A percentile compares a stretch with the other conserved stretches of the same genome.
phyloP scores from a whole-genome alignment of 2,113 vertebrate species.

The Notothenia rossii region DNA sequence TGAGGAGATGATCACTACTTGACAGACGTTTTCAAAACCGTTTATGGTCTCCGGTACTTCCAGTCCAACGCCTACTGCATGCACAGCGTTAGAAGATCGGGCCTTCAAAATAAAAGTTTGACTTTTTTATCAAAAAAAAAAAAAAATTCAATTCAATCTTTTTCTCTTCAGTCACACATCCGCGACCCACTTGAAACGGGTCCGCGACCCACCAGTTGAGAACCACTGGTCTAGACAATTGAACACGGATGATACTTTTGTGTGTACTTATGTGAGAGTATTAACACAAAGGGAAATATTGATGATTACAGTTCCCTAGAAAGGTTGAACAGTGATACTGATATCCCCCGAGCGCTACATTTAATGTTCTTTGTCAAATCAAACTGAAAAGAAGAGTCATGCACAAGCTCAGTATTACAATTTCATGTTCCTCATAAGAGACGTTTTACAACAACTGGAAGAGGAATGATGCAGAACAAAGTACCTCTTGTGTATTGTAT shows the following conservation, averaged over 20 bases:
- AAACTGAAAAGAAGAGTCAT: not conserved
- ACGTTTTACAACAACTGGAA: conserved; percentile 46
- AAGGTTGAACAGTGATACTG: conserved; percentile 34
- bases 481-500: conserved; percentile 57
- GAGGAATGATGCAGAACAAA: conserved; percentile 63
- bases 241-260: conserved; percentile 26
- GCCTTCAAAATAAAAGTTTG: too few relatives aligned
- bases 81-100: too few relatives aligned
- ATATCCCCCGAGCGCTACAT: conserved; percentile 13
- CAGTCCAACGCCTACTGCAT: too few relatives aligned
- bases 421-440: conserved; percentile 43
- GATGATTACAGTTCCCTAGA: conserved; percentile 24
- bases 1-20: too few relatives aligned
- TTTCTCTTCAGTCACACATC: too few relatives aligned
- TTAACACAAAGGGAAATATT: conserved; percentile 42
- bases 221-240: conserved; percentile 20
- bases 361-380: conserved; percentile 12
- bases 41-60: too few relatives aligned
- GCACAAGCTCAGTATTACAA: conserved; percentile 18
- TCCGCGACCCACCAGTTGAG: too few relatives aligned
- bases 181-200: too few relatives aligned
- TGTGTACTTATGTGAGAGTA: conserved; percentile 1
- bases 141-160: too few relatives aligned
- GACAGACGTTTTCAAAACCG: too few relatives aligned
- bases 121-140: too few relatives aligned